Evolutionary conservation across 92 coral and sea anemone genomes (phyloP), one percentile per base, ranked within the genome.

Genomic region (Epizoanthus stellaris): DNA sequence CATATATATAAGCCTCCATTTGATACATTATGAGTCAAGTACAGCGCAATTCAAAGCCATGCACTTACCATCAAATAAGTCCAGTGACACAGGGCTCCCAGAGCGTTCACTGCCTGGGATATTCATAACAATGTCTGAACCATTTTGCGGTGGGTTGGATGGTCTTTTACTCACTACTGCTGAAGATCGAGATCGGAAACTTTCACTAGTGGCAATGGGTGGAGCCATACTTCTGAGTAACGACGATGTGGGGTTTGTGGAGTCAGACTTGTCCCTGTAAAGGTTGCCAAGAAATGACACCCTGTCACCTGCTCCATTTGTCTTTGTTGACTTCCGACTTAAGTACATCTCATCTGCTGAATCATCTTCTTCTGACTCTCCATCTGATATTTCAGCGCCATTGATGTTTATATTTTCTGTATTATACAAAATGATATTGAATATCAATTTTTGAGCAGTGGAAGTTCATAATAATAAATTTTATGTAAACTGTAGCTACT

Each of bases 331-430:
- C 17, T 63, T 79, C 52, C 61, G 88, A 40, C 93, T 95, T 60
- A 94, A 83, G 62, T 85, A 57, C 92, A 95, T 85, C 75, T 95
- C 98, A 65, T 95, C 98, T 1, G 91, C 83, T 1, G 93, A 90
- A 30, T 93, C 93, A 53, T 90, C 97, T 13, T 91, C 93, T 62
- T 93, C 93, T 13, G 89, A 86, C 57, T 79, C 86, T 49, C 85
- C 70, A 62, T 93, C 92, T 70, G 86, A 87, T 39, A 81, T 52
- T 16, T 66, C 85, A 53, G 67, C 82, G 30, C 86, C 90, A 76
- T 77, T 91, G 15, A 92, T 1, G 30, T 82, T 61, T 63, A 62
- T 62, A 63, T 79, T 79, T 64, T 79, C 83, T 79, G 60, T 62
- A 63, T 20, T 12, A 20, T 4, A 5, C 20, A 79, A 9, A 20